A percentile compares a stretch with the other conserved stretches of the same genome.
These are phyloP conservation scores for Sisor rabdophorus DNA, from an alignment of 2,113 vertebrate genomes.

Conservation along the genomic window DNA sequence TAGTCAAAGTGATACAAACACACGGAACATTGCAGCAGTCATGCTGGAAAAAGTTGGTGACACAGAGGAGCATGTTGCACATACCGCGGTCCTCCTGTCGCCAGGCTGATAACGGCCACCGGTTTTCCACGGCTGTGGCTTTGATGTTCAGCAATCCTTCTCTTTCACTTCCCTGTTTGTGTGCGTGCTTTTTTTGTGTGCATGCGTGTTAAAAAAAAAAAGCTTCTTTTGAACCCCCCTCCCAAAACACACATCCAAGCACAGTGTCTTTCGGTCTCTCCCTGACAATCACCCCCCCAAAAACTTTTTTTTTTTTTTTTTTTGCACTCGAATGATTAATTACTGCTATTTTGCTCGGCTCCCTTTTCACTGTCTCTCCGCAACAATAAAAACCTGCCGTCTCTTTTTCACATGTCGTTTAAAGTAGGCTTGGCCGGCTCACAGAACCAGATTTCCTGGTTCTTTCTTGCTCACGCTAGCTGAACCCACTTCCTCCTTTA, in stretches of 20 bases:
- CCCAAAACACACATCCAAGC: no score
- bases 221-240: no score
- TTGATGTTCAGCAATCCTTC: not conserved
- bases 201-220: no score
- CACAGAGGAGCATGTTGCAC: constrained; percentile 27
- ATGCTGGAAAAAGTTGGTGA: constrained; percentile 36
- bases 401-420: constrained; percentile 27
- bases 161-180: not conserved
- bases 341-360: constrained; percentile 47
- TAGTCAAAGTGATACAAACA: constrained; percentile 12
- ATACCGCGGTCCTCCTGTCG: constrained; percentile 19
- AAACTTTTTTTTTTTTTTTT: not conserved
- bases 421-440: constrained; percentile 25
- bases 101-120: not conserved
- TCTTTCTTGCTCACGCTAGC: constrained; percentile 43
- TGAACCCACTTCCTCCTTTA: constrained; percentile 55
- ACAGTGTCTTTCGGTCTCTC: no score
- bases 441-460: constrained; percentile 57
- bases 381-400: constrained; percentile 12
- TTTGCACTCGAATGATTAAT: constrained; percentile 54
- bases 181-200: not conserved
- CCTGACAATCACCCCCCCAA: no score
- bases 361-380: constrained; percentile 5
- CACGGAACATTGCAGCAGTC: constrained; percentile 25
- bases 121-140: not conserved